Evolutionary conservation across 2,888 invertebrate genomes (phyloP), one percentile per base, ranked within the genome.

Genomic region (Drosophila formosana): DNA sequence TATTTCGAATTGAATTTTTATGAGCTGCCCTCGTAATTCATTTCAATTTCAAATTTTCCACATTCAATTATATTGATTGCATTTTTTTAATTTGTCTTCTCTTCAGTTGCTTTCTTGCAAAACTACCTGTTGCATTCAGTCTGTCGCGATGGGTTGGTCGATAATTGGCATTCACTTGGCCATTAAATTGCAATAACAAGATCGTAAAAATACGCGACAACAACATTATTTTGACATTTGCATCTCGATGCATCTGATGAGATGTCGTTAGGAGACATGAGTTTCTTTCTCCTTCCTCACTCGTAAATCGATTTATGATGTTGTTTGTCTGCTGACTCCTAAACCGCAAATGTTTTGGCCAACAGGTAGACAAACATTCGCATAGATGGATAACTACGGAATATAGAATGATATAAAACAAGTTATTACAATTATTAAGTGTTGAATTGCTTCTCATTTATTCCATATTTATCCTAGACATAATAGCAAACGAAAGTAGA

Each of bases 181-280:
- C 55, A 82, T 88, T 88, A 76, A 84, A 80, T 73, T 58, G 46
- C 76, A 66, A 88, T 80, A 80, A 72, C 62, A 72, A 68, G 68
- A 66, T 62, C 76, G 69, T 88, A 80, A 88, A 88, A 72, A 73
- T 75, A 49, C 18, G 68, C 88, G 78, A 70, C 88, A 71, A 55
- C 6, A 64, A 67, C 75, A 86, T 85, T 80, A 75, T 63, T 75
- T 80, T 45, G 52, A 47, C 66, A 88, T 88, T 83, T 88, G 78
- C 81, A 76, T 71, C 3, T n/a, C 30, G 50, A 34, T 45, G 51
- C 18, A 18, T 2, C 18, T 11, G 45, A 23, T 34, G 61, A 18
- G 30, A 18, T 46, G 60, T 37, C 23, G 13, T 37, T 25, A 13
- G 30, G 39, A n/a, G 18, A 28, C n/a, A 1, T 18, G 4, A 11